Base-by-base conservation (phyloP, 2,113 vertebrate species). In the Edolisoma coerulescens region DNA sequence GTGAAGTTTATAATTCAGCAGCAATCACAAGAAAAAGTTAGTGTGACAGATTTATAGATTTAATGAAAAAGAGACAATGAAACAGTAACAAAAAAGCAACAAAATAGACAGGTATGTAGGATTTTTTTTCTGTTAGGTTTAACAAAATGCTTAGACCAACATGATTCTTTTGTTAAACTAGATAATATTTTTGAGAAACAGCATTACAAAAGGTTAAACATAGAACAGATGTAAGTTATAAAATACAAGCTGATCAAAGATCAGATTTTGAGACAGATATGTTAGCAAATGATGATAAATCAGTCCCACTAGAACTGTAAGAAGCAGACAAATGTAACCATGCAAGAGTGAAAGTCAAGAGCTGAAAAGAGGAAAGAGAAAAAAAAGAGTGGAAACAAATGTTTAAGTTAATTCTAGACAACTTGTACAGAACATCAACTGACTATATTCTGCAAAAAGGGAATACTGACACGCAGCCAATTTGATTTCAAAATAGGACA, bases 251-350 rank as follows among this genome's bases (percentile, higher is more conserved):
- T 99, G 99, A 99, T 99, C 99, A 99, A 99, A 99, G 99, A 98
- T 97, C 89, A 97, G 98, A 98, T 98, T 98, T 98, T 98, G 98
- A 99, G 99, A 99, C 99, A 99, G 98, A 99, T 99, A 99, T 97
- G 97, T 98, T 98, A 98, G 98, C 99, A 99, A 99, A 99, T 99
- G 99, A 99, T 99, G 99, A 99, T 99, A 98, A 99, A 99, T 99
- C 98, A 97, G 98, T 99, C 99, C 99, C 99, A 95, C 98, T 97
- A 98, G 99, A 99, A 98, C 97, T 98, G 98, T 98, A 99, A 99
- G 98, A 95, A 98, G 97, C 97, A 98, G 98, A 98, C 97, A 97
- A 99, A 99, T 99, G 98, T 99, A 99, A 98, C 98, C 94, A 98
- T 91, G 97, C 98, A 97, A 97, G 97, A 98, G 97, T 85, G 97